Conservation (phyloP, 2,888 invertebrate genomes). For the Disparrhopalites patrizii region DNA sequence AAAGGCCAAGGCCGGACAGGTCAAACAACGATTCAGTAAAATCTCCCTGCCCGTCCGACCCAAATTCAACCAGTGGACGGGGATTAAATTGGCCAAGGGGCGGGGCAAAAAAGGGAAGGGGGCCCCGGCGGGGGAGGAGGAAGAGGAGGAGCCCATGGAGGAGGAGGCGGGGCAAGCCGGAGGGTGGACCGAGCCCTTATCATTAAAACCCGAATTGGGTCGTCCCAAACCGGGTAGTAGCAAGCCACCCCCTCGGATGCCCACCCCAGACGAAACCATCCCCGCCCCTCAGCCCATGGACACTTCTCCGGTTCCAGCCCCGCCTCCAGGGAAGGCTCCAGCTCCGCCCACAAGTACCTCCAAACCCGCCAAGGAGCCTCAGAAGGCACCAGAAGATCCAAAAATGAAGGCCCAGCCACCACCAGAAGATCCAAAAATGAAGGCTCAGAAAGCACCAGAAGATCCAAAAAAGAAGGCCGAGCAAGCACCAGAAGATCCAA, state of each 20-base stretch:
- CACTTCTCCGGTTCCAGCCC: constrained; percentile 16
- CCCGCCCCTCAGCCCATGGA: not conserved
- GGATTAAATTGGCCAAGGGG: constrained; percentile 34
- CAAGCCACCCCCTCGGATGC: too few relatives aligned
- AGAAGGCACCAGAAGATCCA: constrained; percentile 50
- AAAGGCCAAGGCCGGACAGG: constrained; percentile 40
- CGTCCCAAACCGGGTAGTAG: not conserved
- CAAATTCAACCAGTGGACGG: constrained; percentile 54
- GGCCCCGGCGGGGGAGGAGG: not conserved
- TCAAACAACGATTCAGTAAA: constrained; percentile 49
- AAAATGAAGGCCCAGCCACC: constrained; percentile 56
- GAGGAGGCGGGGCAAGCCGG: constrained; percentile 33
- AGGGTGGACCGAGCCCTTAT: constrained; percentile 24
- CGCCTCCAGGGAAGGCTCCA: not conserved
- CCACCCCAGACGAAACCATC: not conserved
- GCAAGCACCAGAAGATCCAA: constrained; percentile 51
- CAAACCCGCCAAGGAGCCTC: not conserved
- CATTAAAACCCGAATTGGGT: constrained; percentile 13
- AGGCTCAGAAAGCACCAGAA: constrained; percentile 51
- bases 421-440: constrained; percentile 52
- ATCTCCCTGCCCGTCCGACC: constrained; percentile 60
- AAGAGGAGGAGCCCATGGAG: constrained; percentile 3
- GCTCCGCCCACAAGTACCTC: not conserved
- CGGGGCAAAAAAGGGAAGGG: constrained; percentile 26
- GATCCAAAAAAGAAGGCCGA: constrained; percentile 42